These are phyloP conservation scores for Clarias pachynema DNA, from an alignment of 2,797 vertebrate species.

Conservation along the genomic window DNA sequence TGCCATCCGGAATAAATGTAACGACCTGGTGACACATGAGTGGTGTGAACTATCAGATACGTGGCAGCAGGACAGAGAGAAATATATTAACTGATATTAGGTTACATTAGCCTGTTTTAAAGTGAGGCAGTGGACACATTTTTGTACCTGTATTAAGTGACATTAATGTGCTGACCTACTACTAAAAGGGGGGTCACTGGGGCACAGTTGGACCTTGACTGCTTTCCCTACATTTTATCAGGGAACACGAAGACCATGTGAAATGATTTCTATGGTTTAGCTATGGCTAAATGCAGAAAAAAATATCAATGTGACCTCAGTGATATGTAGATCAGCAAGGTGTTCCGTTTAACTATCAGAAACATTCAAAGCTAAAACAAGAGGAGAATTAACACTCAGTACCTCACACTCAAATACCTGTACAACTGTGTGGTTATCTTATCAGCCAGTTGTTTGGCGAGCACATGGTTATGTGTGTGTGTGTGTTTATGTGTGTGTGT, in stretches of 20 bases:
- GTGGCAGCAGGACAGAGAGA: conserved; percentile 64
- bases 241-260: conserved; percentile 49
- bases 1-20: conserved; percentile 72
- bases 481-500: too few relatives aligned
- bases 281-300: conserved; percentile 69
- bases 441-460: too few relatives aligned
- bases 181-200: background rate
- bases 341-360: conserved; percentile 78
- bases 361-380: conserved; percentile 69
- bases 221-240: conserved; percentile 36
- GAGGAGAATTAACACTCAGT: conserved; percentile 64
- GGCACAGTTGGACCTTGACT: conserved; percentile 22
- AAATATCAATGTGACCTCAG: conserved; percentile 66
- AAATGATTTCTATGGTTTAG: conserved; percentile 67
- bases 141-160: conserved; percentile 9
- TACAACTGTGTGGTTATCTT: background rate
- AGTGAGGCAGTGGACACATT: conserved; percentile 26
- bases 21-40: conserved; percentile 78
- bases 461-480: too few relatives aligned
- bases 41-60: conserved; percentile 71
- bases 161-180: background rate
- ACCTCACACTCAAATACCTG: background rate
- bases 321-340: conserved; percentile 71
- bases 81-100: conserved; percentile 52
- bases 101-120: conserved; percentile 53